Evolutionary conservation across 2,113 vertebrate species (phyloP).

Genomic region (Sclerurus mexicanus): DNA sequence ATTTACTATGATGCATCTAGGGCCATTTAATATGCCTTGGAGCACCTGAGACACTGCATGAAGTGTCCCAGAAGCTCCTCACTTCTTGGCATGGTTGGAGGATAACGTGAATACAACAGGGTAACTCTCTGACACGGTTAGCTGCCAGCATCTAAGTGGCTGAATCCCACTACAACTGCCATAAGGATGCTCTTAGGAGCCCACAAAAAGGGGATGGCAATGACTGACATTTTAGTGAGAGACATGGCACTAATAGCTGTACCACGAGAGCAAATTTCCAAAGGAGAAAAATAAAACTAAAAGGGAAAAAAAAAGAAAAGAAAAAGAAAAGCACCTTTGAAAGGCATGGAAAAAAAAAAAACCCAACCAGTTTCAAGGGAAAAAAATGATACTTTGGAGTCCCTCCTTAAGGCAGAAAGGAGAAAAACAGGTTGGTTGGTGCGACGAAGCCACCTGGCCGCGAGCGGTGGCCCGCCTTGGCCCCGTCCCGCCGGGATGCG

Average conservation of each 20-base stretch:
- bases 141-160: neutral
- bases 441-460: neutral
- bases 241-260: accelerated
- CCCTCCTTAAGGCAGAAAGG: neutral
- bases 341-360: neutral
- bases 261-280: neutral
- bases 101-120: neutral
- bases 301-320: accelerated
- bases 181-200: neutral
- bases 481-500: neutral
- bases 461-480: neutral
- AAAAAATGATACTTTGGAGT: neutral
- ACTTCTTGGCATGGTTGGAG: accelerated
- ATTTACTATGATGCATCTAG: neutral
- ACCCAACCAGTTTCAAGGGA: neutral
- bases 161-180: neutral
- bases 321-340: neutral
- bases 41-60: neutral
- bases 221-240: neutral
- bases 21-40: neutral
- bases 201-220: neutral
- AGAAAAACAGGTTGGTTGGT: slow-evolving; percentile 33
- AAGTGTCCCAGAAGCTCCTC: neutral
- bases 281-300: neutral
- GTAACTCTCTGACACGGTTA: neutral